These are phyloP conservation scores for Chrysemys picta DNA, from an alignment of 2,113 vertebrate species.

Conservation along the genomic window DNA sequence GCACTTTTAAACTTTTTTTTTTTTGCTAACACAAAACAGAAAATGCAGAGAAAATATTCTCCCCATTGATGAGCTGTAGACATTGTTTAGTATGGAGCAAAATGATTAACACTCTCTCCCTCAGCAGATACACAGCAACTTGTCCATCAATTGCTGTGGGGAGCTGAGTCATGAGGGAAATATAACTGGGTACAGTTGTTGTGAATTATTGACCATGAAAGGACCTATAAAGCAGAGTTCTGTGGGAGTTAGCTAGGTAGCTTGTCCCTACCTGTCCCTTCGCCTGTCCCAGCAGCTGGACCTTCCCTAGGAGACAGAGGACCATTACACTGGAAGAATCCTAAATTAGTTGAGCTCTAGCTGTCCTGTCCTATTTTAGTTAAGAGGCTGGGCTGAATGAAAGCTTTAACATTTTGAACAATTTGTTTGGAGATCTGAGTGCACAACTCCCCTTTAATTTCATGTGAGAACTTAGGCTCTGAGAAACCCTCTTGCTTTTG, in stretches of 20 bases:
- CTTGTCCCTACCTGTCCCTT: background rate
- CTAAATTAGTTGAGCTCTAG: background rate
- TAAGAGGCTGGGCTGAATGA: background rate
- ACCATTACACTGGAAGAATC: background rate
- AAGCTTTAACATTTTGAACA: background rate
- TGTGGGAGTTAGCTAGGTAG: background rate
- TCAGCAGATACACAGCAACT: background rate
- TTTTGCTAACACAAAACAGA: background rate
- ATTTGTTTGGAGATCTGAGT: constrained; percentile 8
- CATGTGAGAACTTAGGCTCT: background rate
- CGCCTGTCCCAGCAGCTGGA: background rate
- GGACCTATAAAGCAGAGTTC: background rate
- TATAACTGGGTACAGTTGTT: background rate
- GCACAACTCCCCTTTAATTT: background rate
- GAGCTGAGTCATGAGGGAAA: background rate
- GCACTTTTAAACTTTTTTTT: background rate
- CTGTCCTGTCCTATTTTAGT: background rate
- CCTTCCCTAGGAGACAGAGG: background rate
- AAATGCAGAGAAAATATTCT: background rate
- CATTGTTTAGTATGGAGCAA: background rate
- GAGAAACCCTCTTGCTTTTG: constrained; percentile 3
- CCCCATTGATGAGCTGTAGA: background rate
- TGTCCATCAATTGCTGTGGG: background rate
- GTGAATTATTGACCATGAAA: background rate
- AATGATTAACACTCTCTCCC: background rate